These are phyloP conservation scores for Drosophila chauvacae DNA, from an alignment of 1,140 invertebrate species.

Conservation along the genomic window DNA sequence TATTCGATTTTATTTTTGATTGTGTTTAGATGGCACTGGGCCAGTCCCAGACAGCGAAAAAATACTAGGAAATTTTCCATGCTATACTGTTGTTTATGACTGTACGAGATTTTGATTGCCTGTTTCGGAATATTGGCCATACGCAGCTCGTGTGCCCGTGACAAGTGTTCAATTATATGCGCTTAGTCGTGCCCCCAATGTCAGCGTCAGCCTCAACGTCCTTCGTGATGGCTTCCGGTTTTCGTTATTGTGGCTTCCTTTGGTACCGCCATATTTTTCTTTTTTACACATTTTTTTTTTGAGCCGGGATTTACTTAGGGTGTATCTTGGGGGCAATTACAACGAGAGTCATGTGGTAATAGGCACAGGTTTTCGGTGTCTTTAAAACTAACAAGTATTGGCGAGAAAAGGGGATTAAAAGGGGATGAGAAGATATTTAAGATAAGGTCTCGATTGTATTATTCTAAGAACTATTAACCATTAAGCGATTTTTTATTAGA, in stretches of 20 bases:
- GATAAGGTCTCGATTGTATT: too few relatives aligned
- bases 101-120: slow-evolving; percentile 23
- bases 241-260: slow-evolving; percentile 13
- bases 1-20: slow-evolving; percentile 50
- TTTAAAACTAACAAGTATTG: background rate
- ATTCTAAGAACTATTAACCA: too few relatives aligned
- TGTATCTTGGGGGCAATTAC: background rate
- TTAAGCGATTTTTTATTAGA: too few relatives aligned
- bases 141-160: slow-evolving; percentile 19
- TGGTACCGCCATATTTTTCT: background rate
- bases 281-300: background rate
- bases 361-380: background rate
- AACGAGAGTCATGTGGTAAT: background rate
- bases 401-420: too few relatives aligned
- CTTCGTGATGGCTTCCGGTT: slow-evolving; percentile 42
- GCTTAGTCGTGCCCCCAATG: slow-evolving; percentile 9
- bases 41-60: background rate
- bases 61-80: background rate
- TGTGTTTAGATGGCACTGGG: slow-evolving; percentile 32
- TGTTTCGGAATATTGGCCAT: slow-evolving; percentile 37
- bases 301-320: too few relatives aligned
- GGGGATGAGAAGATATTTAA: too few relatives aligned
- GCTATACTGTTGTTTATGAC: slow-evolving; percentile 4
- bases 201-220: slow-evolving; percentile 6
- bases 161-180: slow-evolving; percentile 49